A percentile compares a stretch with the other conserved stretches of the same genome.
Conservation (phyloP, 2,797 vertebrate species). For the Ctenopoma multispine region DNA sequence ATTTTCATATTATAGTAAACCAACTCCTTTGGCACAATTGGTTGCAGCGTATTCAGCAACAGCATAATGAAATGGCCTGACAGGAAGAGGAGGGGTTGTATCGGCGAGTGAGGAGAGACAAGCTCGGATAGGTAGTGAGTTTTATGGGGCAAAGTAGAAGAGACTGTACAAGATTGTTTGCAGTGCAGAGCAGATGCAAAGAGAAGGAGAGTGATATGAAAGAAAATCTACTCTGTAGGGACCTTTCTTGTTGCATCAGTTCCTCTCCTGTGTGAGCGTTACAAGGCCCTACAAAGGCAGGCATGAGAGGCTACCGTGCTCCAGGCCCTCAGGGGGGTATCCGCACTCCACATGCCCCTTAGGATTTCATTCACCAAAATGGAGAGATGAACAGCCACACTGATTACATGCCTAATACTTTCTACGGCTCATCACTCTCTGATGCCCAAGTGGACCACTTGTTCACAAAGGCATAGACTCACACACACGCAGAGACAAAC, state of each 20-base stretch:
- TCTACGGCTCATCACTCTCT: slow-evolving; percentile 73
- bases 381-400: slow-evolving; percentile 72
- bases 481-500: slow-evolving; percentile 26
- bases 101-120: slow-evolving; percentile 49
- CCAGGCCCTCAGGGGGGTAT: slow-evolving; percentile 46
- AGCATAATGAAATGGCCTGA: slow-evolving; percentile 79
- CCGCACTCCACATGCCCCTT: slow-evolving; percentile 57
- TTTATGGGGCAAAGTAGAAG: slow-evolving; percentile 56
- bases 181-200: slow-evolving; percentile 58
- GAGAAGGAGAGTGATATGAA: slow-evolving; percentile 70
- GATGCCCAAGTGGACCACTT: slow-evolving; percentile 47
- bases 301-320: slow-evolving; percentile 36
- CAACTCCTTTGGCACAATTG: slow-evolving; percentile 80
- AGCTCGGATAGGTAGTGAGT: slow-evolving; percentile 48
- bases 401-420: slow-evolving; percentile 77
- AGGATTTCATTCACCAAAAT: slow-evolving; percentile 75
- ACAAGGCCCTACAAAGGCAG: slow-evolving; percentile 48
- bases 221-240: slow-evolving; percentile 68
- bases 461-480: slow-evolving; percentile 13
- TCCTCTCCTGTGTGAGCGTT: slow-evolving; percentile 54
- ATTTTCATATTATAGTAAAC: slow-evolving; percentile 86
- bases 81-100: slow-evolving; percentile 41
- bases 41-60: slow-evolving; percentile 81
- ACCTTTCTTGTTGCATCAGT: slow-evolving; percentile 67
- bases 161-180: slow-evolving; percentile 64